These are phyloP conservation scores for Eriocheir sinensis DNA, from an alignment of 1,140 invertebrate species.

Conservation along the genomic window DNA sequence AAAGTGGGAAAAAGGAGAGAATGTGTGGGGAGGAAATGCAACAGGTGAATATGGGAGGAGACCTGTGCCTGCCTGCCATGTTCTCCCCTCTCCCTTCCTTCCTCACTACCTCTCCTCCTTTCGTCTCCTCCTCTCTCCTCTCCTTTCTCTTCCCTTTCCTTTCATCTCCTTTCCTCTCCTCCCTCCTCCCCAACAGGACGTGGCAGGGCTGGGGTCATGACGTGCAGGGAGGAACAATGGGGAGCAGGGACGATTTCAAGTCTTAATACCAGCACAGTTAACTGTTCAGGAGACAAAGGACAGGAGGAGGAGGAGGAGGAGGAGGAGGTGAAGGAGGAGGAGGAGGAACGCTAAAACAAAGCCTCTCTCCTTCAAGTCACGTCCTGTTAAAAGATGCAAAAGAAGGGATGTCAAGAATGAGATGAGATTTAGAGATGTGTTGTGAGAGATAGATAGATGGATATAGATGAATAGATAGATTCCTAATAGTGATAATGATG, in stretches of 20 bases:
- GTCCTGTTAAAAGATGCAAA: background rate
- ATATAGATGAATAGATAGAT: no score
- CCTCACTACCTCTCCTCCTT: no score
- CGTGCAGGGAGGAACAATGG: background rate
- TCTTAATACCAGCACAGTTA: background rate
- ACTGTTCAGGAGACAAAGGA: background rate
- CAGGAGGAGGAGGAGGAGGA: background rate
- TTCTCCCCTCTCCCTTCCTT: background rate
- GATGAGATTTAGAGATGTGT: background rate
- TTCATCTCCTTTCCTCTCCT: no score
- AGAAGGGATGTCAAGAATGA: background rate
- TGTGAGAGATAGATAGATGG: no score
- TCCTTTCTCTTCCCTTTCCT: no score
- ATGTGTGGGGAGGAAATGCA: background rate
- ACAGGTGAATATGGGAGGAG: background rate
- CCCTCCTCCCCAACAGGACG: background rate
- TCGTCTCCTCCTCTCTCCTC: no score
- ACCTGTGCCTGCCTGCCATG: background rate
- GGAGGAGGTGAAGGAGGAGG: background rate
- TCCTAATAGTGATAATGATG: no score
- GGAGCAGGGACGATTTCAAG: constrained; percentile 10
- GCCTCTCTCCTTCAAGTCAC: background rate
- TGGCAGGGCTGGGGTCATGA: background rate
- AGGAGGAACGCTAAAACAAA: background rate
- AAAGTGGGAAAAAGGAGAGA: no score